phyloP scores from a whole-genome alignment of 53 echinoderm and acorn worm species.

The Echinarachnius parma region DNA sequence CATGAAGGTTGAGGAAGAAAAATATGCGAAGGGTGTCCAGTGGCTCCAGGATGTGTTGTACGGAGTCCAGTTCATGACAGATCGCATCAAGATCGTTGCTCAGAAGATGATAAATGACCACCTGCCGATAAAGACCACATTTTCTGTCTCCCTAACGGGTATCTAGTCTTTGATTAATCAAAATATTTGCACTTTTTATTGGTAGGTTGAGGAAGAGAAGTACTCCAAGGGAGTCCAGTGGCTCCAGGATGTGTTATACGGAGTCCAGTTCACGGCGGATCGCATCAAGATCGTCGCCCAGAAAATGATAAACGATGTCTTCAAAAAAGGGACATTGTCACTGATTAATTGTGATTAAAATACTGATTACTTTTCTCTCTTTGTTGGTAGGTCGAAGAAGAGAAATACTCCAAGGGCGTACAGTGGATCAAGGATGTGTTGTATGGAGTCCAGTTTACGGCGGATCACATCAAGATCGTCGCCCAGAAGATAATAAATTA shows the following conservation, averaged over 20 bases:
- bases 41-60: slow-evolving; percentile 84
- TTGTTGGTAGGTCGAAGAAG: slow-evolving; percentile 68
- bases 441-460: slow-evolving; percentile 61
- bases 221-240: slow-evolving; percentile 76
- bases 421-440: slow-evolving; percentile 84
- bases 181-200: neutral
- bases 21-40: slow-evolving; percentile 70
- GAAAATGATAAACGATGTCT: slow-evolving; percentile 92
- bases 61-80: slow-evolving; percentile 64
- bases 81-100: slow-evolving; percentile 82
- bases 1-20: slow-evolving; percentile 79
- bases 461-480: slow-evolving; percentile 80
- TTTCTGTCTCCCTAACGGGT: too few relatives aligned
- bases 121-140: neutral
- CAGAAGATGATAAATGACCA: slow-evolving; percentile 93
- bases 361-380: too few relatives aligned
- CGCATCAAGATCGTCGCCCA: slow-evolving; percentile 83
- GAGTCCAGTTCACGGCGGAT: slow-evolving; percentile 68
- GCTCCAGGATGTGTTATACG: slow-evolving; percentile 74
- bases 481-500: slow-evolving; percentile 93
- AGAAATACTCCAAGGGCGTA: slow-evolving; percentile 76
- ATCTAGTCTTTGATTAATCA: too few relatives aligned
- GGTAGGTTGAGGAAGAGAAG: slow-evolving; percentile 85
- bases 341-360: too few relatives aligned
- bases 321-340: neutral